phyloP scores from a whole-genome alignment of 2,888 invertebrate species.

The Pyrochroa serraticornis region DNA sequence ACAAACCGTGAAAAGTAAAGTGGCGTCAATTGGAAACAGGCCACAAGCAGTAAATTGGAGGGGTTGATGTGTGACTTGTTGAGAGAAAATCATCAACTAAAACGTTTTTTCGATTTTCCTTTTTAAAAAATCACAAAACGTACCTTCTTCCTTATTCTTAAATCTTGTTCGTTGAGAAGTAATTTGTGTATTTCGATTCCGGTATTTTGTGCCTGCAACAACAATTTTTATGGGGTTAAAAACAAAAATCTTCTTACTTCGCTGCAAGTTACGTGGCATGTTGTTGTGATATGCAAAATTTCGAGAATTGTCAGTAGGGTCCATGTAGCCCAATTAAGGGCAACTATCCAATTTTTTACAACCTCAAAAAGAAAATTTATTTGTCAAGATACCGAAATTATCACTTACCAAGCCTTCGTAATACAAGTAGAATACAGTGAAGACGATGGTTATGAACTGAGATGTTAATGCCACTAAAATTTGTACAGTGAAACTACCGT shows the following conservation, averaged over 20 bases:
- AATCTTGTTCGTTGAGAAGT: conserved; percentile 28
- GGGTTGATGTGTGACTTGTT: conserved; percentile 41
- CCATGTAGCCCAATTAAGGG: conserved; percentile 35
- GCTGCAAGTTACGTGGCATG: conserved; percentile 35
- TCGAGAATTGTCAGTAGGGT: conserved; percentile 26
- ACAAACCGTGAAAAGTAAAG: conserved; percentile 37
- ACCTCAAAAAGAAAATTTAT: conserved; percentile 22
- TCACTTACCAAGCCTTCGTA: conserved; percentile 36
- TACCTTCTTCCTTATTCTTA: conserved; percentile 20
- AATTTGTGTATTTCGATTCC: conserved; percentile 36
- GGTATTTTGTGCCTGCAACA: conserved; percentile 33
- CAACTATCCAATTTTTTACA: conserved; percentile 21
- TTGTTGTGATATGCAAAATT: conserved; percentile 32
- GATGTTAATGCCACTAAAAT: conserved; percentile 32
- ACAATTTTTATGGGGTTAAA: too few relatives aligned
- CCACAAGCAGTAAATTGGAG: conserved; percentile 42
- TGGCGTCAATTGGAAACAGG: conserved; percentile 42
- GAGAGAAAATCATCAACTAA: conserved; percentile 43
- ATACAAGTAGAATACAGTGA: conserved; percentile 37
- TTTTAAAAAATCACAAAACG: too few relatives aligned
- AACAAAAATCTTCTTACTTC: conserved; percentile 33
- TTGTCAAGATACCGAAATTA: too few relatives aligned
- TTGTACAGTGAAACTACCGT: conserved; percentile 34
- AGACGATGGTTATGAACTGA: conserved; percentile 35
- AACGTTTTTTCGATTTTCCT: too few relatives aligned